Percentiles rank a stretch among this genome's conserved stretches.
Conservation (phyloP, 1,140 invertebrate genomes). For the Branchinecta lindahli region DNA sequence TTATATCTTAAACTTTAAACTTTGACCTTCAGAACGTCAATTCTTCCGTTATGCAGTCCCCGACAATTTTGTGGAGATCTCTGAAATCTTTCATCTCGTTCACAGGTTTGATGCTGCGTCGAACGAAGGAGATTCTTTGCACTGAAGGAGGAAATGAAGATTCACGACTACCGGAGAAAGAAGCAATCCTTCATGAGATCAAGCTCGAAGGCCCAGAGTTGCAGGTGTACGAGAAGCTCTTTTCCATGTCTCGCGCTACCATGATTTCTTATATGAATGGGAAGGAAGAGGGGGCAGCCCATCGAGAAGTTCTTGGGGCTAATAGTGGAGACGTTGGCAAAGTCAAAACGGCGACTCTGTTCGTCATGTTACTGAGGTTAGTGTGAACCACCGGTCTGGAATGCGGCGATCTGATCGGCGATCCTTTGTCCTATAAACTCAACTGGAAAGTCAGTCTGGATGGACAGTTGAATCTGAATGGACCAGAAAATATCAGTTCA, state of each 20-base stretch:
- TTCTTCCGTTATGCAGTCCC: no score
- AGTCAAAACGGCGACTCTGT: not conserved
- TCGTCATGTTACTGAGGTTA: not conserved
- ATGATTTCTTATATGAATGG: conserved; percentile 30
- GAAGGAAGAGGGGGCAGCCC: conserved; percentile 27
- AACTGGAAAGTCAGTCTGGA: no score
- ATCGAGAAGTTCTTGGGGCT: not conserved
- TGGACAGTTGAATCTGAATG: no score
- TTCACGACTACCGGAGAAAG: conserved; percentile 44
- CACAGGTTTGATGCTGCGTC: conserved; percentile 51
- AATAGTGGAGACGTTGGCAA: not conserved
- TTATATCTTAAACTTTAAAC: no score
- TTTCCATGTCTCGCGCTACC: conserved; percentile 31
- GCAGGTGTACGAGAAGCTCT: conserved; percentile 44
- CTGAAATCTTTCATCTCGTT: not conserved
- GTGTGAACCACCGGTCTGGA: not conserved
- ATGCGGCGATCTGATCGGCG: not conserved
- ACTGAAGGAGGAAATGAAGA: conserved; percentile 33
- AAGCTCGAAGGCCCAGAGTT: conserved; percentile 50
- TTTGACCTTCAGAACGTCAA: no score
- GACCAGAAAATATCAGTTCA: no score
- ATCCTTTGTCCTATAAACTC: no score
- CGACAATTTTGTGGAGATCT: not conserved
- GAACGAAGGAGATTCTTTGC: conserved; percentile 64
- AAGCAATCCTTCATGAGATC: conserved; percentile 37